Conservation (phyloP, 2,113 vertebrate genomes). For the Xenopus laevis region DNA sequence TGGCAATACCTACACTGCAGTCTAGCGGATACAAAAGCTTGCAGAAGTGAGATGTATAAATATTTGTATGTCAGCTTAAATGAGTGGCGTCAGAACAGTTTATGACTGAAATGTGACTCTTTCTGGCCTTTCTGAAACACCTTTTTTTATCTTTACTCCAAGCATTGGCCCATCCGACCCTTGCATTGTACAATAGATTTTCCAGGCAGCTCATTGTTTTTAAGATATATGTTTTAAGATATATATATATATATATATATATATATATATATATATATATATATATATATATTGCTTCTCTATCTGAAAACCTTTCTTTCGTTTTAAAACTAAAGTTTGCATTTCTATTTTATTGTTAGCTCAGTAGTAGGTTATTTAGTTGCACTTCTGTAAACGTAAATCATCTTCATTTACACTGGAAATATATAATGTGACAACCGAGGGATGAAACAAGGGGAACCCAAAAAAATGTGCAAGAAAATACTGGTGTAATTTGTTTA, state of each 20-base stretch:
- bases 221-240: no score
- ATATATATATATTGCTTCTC: no score
- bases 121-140: slow-evolving; percentile 70
- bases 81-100: slow-evolving; percentile 48
- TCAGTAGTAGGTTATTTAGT: slow-evolving; percentile 65
- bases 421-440: slow-evolving; percentile 69
- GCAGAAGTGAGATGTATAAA: slow-evolving; percentile 52
- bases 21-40: slow-evolving; percentile 54
- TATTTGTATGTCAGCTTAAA: slow-evolving; percentile 60
- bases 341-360: slow-evolving; percentile 69
- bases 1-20: slow-evolving; percentile 77
- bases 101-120: slow-evolving; percentile 64
- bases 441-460: slow-evolving; percentile 58
- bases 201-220: background rate
- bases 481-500: slow-evolving; percentile 71
- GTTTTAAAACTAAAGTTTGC: slow-evolving; percentile 27
- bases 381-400: slow-evolving; percentile 75
- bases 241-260: no score
- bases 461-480: slow-evolving; percentile 65
- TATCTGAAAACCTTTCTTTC: background rate
- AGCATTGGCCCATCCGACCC: background rate
- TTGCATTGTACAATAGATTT: background rate
- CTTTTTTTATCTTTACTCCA: slow-evolving; percentile 48
- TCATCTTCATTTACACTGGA: slow-evolving; percentile 72
- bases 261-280: no score